Evolutionary conservation across 2,888 invertebrate species (phyloP), one percentile per base, ranked within the genome.

Genomic region (Amiota communis): DNA sequence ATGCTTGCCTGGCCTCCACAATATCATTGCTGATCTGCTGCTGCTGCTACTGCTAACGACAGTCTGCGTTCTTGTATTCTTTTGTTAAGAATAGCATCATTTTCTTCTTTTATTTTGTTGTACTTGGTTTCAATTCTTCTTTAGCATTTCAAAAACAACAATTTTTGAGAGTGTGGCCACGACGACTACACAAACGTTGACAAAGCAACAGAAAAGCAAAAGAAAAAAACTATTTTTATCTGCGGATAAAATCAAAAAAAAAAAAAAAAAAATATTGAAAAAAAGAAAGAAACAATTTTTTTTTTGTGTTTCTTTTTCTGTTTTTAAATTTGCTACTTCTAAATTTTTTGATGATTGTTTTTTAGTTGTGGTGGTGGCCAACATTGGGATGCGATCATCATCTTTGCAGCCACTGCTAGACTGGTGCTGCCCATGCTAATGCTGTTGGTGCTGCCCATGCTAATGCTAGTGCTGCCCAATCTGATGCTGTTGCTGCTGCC

Each of bases 231-330:
- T 83, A 83, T 83, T 83, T 83, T 81, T 85, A 83, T 80, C 72
- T 77, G 75, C 85, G 84, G 78, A 83, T 81, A 83, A 78, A 82
- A 80, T 83, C 76, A 77, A 84, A 83, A 83, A 82, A 77, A 61
- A 61, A 23, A 61, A 61, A 10, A 53, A 53, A 53, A 53, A 12
- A 53, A 53, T 8, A 51, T 3, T 2, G 4, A 82, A 82, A 82
- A 76, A 80, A 76, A 75, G 74, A 65, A 65, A 67, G n/a, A 67
- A 17, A 49, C 49, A 13, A 76, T 80, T 77, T 80, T 77, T 79
- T 17, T n/a, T 36, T 71, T 59, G 51, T 70, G 53, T 65, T 65
- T 15, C 53, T 64, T 65, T 64, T 59, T 8, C 47, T 49, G 36
- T 67, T 77, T 56, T 72, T 67, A 57, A 73, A 63, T 17, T 12